phyloP scores from a whole-genome alignment of 2,888 invertebrate genomes.

The Scelioninae gen. 1 region DNA sequence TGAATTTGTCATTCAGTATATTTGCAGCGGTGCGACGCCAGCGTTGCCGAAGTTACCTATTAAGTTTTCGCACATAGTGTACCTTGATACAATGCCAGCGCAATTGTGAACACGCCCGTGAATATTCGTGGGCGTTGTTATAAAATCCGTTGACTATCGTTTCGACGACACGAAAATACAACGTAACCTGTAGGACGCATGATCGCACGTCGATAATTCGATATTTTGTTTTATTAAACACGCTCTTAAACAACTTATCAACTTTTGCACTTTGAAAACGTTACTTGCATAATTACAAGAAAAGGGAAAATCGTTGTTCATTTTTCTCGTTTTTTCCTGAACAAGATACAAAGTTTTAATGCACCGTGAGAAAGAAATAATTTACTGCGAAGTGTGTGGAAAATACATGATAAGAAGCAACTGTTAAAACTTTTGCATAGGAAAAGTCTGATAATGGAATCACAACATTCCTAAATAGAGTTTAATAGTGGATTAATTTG shows the following conservation, averaged over 20 bases:
- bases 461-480: neutral
- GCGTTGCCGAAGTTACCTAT: conserved; percentile 40
- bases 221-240: too few species aligned
- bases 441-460: neutral
- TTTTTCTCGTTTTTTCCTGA: neutral
- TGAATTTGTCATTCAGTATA: conserved; percentile 21
- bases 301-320: neutral
- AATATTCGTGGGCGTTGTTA: conserved; percentile 27
- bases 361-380: neutral
- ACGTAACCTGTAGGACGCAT: too few species aligned
- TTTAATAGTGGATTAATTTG: conserved; percentile 2
- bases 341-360: neutral
- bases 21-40: conserved; percentile 23
- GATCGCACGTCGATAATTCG: too few species aligned
- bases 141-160: conserved; percentile 27
- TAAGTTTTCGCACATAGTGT: conserved; percentile 59
- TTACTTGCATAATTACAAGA: neutral
- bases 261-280: neutral
- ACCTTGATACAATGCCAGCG: conserved; percentile 50
- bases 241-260: too few species aligned
- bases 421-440: conserved; percentile 1
- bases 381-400: neutral
- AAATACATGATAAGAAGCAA: neutral
- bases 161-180: conserved; percentile 28
- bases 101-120: conserved; percentile 37